Base-by-base conservation (phyloP, 2,113 vertebrate genomes). In the Antennarius striatus region DNA sequence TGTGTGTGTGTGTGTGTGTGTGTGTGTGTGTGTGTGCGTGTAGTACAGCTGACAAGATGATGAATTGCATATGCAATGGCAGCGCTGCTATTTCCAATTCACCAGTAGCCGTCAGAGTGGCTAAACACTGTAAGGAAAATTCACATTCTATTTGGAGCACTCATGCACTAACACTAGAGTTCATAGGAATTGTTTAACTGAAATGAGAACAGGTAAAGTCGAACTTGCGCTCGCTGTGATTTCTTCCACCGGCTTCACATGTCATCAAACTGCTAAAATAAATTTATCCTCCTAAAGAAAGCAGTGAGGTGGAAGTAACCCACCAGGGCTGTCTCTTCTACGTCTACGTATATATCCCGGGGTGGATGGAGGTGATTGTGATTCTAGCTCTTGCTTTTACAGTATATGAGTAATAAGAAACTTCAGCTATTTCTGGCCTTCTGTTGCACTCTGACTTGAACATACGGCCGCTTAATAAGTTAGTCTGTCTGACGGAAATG, bases 11-110 rank as follows among this genome's bases (percentile, higher is more conserved):
- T 22, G n/a, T 22, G 1, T 22, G 22, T 22, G 22, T 22, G 22
- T 22, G 22, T 2, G 22, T 22, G 22, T 2, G 22, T 22, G 22
- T 2, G 22, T 22, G 22, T 22, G 22, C 2, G 22, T 22, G 0
- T 30, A 6, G 14, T 71, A 22, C 22, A 22, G 22, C 56, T 71
- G 83, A 84, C 81, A 71, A 32, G 70, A 73, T 86, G 75, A 87
- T 84, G 63, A 80, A 84, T 79, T 68, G 49, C 81, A 49, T 56
- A 46, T 73, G 68, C 66, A 81, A 60, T 28, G 17, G 46, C 16
- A 4, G 3, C 13, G 43, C 53, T 54, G 52, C 59, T 6, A 16
- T 62, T 76, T 86, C 68, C 63, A 71, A 64, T 71, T 71, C 40
- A 7, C 52, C 32, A 22, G 65, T 7, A 62, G 59, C 77, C 42